Conservation (phyloP, 2,888 invertebrate genomes). For the Cyclophora albipunctata region DNA sequence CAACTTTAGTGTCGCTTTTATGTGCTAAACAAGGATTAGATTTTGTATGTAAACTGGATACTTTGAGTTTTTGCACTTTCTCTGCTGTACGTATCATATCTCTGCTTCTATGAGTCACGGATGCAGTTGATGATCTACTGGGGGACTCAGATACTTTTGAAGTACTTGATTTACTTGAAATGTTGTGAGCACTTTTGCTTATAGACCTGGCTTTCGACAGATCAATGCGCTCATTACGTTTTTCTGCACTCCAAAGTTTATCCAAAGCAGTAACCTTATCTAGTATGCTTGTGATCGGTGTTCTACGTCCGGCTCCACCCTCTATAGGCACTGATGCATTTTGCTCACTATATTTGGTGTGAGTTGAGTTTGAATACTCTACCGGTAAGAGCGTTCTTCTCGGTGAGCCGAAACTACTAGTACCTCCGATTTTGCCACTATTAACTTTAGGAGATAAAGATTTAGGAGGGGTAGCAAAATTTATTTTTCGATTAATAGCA, state of each 20-base stretch:
- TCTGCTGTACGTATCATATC: slow-evolving; percentile 68
- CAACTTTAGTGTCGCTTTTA: slow-evolving; percentile 33
- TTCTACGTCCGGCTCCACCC: slow-evolving; percentile 66
- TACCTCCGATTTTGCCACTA: slow-evolving; percentile 38
- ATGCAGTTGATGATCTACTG: slow-evolving; percentile 28
- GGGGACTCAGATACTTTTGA: slow-evolving; percentile 18
- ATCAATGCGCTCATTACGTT: slow-evolving; percentile 63
- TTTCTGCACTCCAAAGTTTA: slow-evolving; percentile 70
- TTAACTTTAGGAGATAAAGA: slow-evolving; percentile 26
- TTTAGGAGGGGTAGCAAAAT: slow-evolving; percentile 21
- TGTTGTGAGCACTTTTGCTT: slow-evolving; percentile 26
- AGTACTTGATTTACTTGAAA: slow-evolving; percentile 21
- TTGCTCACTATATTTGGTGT: slow-evolving; percentile 39
- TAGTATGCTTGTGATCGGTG: slow-evolving; percentile 66
- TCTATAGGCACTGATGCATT: slow-evolving; percentile 52
- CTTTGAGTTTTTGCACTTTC: slow-evolving; percentile 57
- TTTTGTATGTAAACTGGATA: slow-evolving; percentile 44
- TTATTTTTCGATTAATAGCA: slow-evolving; percentile 52
- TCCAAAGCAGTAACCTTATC: slow-evolving; percentile 73
- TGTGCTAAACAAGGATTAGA: slow-evolving; percentile 43
- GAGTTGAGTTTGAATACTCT: slow-evolving; percentile 49
- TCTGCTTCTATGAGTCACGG: slow-evolving; percentile 53
- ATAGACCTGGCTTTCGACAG: slow-evolving; percentile 42
- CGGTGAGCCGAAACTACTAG: slow-evolving; percentile 66
- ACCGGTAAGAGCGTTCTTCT: slow-evolving; percentile 60